phyloP scores from a whole-genome alignment of 2,797 vertebrate species.

The Synanceia verrucosa region DNA sequence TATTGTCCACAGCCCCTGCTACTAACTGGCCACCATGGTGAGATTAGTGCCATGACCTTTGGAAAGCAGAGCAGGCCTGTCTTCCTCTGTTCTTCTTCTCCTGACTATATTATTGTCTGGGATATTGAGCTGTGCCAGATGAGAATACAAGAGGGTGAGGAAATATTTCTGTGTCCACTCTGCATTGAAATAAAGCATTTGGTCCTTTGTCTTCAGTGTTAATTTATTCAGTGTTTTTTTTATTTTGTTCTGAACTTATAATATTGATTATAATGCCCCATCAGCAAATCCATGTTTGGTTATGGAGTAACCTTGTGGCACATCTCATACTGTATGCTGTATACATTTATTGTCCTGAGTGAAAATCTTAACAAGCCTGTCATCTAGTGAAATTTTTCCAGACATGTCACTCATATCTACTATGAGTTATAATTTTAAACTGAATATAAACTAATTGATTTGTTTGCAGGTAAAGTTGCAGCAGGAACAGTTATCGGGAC shows the following conservation, averaged over 20 bases:
- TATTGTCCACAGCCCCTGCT: slow-evolving; percentile 66
- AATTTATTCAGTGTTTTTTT: not conserved
- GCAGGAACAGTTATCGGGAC: slow-evolving; percentile 78
- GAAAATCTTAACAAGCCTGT: slow-evolving; percentile 33
- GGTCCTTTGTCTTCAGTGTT: not conserved
- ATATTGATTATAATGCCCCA: not conserved
- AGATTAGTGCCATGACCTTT: slow-evolving; percentile 79
- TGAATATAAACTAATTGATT: not conserved
- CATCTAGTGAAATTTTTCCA: slow-evolving; percentile 30
- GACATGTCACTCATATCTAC: not conserved
- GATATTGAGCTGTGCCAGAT: slow-evolving; percentile 74
- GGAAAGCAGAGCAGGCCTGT: slow-evolving; percentile 60
- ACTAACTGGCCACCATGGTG: slow-evolving; percentile 79
- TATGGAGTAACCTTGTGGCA: not conserved
- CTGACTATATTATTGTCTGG: slow-evolving; percentile 83
- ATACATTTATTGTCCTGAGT: not conserved
- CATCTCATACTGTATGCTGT: not conserved
- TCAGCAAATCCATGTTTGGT: not conserved
- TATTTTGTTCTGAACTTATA: not conserved
- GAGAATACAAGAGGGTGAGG: slow-evolving; percentile 72
- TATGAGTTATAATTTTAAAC: no score
- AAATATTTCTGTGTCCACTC: not conserved
- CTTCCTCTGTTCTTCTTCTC: slow-evolving; percentile 81
- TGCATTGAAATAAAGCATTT: not conserved
- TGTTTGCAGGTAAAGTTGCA: slow-evolving; percentile 73